Conservation (phyloP, 2,888 invertebrate species). For the Erynnis tages region DNA sequence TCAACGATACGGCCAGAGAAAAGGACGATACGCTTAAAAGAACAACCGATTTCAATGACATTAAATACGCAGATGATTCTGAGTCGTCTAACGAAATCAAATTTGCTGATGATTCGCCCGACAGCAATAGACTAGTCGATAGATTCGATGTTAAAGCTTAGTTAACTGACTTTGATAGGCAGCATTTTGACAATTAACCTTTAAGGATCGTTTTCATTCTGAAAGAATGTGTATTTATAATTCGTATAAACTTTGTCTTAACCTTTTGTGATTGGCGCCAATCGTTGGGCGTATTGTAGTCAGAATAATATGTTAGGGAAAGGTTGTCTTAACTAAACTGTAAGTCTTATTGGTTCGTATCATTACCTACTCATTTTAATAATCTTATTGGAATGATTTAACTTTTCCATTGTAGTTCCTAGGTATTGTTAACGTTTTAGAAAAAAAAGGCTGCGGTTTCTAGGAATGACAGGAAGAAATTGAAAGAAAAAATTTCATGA, state of each 20-base stretch:
- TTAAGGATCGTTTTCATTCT: constrained; percentile 25
- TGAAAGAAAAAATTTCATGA: too few relatives aligned
- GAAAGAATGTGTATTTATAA: constrained; percentile 25
- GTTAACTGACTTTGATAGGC: constrained; percentile 21
- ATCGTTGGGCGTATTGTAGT: background rate
- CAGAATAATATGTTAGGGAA: constrained; percentile 6
- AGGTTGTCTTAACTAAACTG: background rate
- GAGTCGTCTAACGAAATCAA: constrained; percentile 77
- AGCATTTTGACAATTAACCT: constrained; percentile 5
- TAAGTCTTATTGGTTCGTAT: background rate
- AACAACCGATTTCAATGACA: constrained; percentile 82
- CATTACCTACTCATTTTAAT: too few relatives aligned
- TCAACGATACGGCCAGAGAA: constrained; percentile 83
- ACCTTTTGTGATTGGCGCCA: constrained; percentile 12
- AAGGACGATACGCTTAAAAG: constrained; percentile 82
- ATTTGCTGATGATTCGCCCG: constrained; percentile 73
- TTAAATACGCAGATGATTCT: constrained; percentile 87
- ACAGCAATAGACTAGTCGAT: constrained; percentile 68
- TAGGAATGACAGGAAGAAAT: too few relatives aligned
- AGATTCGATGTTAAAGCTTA: constrained; percentile 66
- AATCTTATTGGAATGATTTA: too few relatives aligned
- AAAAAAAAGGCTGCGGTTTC: too few relatives aligned
- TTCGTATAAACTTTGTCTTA: constrained; percentile 9
- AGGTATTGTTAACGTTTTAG: too few relatives aligned
- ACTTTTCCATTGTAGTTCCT: too few relatives aligned